Conservation (phyloP, 2,113 vertebrate species). For the Heptranchias perlo region DNA sequence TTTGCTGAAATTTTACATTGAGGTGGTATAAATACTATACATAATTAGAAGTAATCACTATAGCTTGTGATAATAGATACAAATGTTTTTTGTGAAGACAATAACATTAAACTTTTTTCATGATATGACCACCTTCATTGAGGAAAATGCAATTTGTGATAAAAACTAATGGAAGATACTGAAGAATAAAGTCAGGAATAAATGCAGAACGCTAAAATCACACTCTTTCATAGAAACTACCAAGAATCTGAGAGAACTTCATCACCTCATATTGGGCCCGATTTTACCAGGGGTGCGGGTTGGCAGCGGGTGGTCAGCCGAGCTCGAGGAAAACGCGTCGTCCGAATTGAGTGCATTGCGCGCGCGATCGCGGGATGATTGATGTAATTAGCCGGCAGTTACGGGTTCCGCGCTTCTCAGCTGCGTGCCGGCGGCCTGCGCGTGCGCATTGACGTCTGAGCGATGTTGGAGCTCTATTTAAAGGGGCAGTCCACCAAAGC, state of each 20-base stretch:
- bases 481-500: too few species aligned
- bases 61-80: neutral
- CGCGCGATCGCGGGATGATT: too few species aligned
- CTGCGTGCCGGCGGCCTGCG: too few species aligned
- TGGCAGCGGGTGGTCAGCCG: too few species aligned
- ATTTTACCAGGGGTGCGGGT: too few species aligned
- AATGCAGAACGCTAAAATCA: neutral
- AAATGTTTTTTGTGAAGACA: neutral
- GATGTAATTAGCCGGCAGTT: too few species aligned
- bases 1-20: neutral
- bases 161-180: neutral
- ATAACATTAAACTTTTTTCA: neutral
- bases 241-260: neutral
- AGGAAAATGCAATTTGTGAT: neutral
- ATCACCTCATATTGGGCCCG: neutral
- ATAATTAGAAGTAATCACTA: neutral
- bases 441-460: too few species aligned
- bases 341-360: too few species aligned
- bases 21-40: neutral
- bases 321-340: too few species aligned
- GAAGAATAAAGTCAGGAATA: neutral
- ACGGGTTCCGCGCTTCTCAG: too few species aligned
- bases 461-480: too few species aligned
- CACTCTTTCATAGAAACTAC: neutral
- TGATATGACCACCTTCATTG: neutral